Evolutionary conservation across 2,888 invertebrate species (phyloP).

Genomic region (Callosobruchus maculatus): DNA sequence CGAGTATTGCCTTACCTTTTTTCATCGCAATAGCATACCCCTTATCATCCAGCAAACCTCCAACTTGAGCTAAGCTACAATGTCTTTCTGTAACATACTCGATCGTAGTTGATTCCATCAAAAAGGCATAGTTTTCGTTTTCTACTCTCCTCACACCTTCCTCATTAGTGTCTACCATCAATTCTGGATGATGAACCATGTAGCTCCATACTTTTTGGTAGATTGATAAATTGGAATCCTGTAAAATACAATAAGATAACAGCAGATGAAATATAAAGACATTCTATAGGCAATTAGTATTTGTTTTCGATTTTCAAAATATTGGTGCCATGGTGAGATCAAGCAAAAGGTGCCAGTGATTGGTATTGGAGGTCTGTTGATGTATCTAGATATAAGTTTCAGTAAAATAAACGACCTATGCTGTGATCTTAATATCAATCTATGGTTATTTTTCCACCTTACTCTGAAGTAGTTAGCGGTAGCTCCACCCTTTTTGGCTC

Average conservation of each 20-base stretch:
- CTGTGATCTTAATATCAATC: not conserved
- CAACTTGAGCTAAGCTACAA: constrained; percentile 71
- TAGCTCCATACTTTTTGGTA: constrained; percentile 79
- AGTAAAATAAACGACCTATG: too few relatives aligned
- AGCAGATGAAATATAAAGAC: too few relatives aligned
- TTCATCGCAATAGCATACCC: constrained; percentile 86
- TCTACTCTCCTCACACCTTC: constrained; percentile 59
- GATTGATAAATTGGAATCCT: constrained; percentile 75
- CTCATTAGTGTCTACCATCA: constrained; percentile 58
- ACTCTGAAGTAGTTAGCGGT: constrained; percentile 89
- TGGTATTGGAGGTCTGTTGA: too few relatives aligned
- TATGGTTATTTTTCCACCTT: constrained; percentile 26
- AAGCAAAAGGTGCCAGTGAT: too few relatives aligned
- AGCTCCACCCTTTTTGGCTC: constrained; percentile 80
- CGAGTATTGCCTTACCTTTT: constrained; percentile 71
- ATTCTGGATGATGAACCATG: constrained; percentile 66
- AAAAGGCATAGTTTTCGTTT: constrained; percentile 66
- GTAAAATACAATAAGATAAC: too few relatives aligned
- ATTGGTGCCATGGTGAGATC: too few relatives aligned
- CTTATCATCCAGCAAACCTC: constrained; percentile 74
- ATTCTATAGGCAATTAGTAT: too few relatives aligned
- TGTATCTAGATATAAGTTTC: too few relatives aligned
- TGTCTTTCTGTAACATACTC: constrained; percentile 78
- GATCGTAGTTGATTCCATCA: constrained; percentile 88
- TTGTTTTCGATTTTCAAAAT: too few relatives aligned